Percentiles rank a stretch among this genome's conserved stretches.
These are phyloP conservation scores for Drosophila ambigua DNA, from an alignment of 1,140 invertebrate genomes.

Conservation along the genomic window DNA sequence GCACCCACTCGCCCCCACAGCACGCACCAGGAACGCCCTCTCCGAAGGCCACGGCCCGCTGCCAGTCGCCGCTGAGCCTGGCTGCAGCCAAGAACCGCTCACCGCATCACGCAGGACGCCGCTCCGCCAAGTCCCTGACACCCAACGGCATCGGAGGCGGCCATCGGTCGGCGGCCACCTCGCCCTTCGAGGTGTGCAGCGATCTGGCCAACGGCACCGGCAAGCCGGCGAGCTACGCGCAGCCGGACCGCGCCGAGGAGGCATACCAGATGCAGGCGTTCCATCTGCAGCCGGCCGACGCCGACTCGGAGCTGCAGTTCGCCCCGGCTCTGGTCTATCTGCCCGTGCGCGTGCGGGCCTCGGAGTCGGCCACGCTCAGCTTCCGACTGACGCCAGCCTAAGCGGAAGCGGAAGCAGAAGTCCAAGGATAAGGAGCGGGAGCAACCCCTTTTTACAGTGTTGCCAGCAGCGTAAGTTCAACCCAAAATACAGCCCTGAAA, in stretches of 20 bases:
- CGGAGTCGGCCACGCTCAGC: slow-evolving; percentile 90
- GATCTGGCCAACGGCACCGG: slow-evolving; percentile 68
- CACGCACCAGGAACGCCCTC: slow-evolving; percentile 37
- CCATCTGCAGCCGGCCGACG: slow-evolving; percentile 71
- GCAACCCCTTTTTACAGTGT: slow-evolving; percentile 55
- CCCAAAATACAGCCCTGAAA: not conserved
- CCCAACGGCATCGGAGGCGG: slow-evolving; percentile 43
- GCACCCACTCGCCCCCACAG: slow-evolving; percentile 21
- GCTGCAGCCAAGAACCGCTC: slow-evolving; percentile 23
- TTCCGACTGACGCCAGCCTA: slow-evolving; percentile 96
- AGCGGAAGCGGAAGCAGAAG: slow-evolving; percentile 85
- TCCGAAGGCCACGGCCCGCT: slow-evolving; percentile 32
- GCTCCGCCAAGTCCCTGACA: slow-evolving; percentile 27
- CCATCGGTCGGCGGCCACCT: slow-evolving; percentile 70
- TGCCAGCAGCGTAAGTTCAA: slow-evolving; percentile 80
- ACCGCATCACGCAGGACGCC: slow-evolving; percentile 26
- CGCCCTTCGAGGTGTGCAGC: slow-evolving; percentile 63
- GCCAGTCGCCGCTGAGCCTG: not conserved
- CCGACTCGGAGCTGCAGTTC: slow-evolving; percentile 84
- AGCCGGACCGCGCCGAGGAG: slow-evolving; percentile 61
- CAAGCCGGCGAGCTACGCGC: slow-evolving; percentile 68
- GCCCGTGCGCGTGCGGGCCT: slow-evolving; percentile 93
- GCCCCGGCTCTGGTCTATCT: slow-evolving; percentile 95
- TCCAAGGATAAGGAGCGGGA: not conserved
- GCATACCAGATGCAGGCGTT: slow-evolving; percentile 81